Evolutionary conservation across 2,888 invertebrate species (phyloP), one percentile per base, ranked within the genome.

Genomic region (Gasteruption jaculator): DNA sequence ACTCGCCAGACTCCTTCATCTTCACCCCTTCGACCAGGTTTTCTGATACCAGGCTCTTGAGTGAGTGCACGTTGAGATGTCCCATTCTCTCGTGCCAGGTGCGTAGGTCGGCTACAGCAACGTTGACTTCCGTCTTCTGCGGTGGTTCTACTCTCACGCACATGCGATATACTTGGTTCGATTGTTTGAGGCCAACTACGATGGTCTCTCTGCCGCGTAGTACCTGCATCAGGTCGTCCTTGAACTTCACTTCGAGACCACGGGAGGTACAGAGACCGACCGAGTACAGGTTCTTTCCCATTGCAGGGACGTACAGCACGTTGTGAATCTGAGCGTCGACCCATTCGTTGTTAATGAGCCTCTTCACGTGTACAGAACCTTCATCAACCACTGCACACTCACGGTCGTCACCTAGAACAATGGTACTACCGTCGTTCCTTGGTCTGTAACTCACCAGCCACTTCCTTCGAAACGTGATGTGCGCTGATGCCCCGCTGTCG

Each of bases 21-120:
- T 51, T 41, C 10, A 22, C 15, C 12, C 22, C 58, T 8, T 38
- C 12, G 16, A 56, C 48, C 11, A 43, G 38, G 6, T 38, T 26
- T 11, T 29, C 18, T n/a, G 34, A 41, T 8, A 54, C 35, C 22
- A 49, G 34, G 22, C 37, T 34, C 38, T 45, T 42, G 1, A 54
- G 45, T 18, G 54, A 46, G 1, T 14, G 25, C 22, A 50, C 32
- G 22, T 50, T 50, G 42, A 55, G 54, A 22, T 57, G 55, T 2
- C 43, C 46, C 25, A 58, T 27, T 6, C 47, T 21, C 25, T 51
- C 50, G 44, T 58, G 54, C 58, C 54, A 58, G 3, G n/a, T n/a
- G n/a, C n/a, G n/a, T n/a, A n/a, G n/a, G n/a, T n/a, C n/a, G n/a
- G n/a, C n/a, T n/a, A n/a, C n/a, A n/a, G n/a, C n/a, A n/a, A 38